Percentiles rank a stretch among this genome's conserved stretches.
Evolutionary conservation across 2,797 vertebrate species (phyloP).

Genomic region (Peromyscus aztecus): DNA sequence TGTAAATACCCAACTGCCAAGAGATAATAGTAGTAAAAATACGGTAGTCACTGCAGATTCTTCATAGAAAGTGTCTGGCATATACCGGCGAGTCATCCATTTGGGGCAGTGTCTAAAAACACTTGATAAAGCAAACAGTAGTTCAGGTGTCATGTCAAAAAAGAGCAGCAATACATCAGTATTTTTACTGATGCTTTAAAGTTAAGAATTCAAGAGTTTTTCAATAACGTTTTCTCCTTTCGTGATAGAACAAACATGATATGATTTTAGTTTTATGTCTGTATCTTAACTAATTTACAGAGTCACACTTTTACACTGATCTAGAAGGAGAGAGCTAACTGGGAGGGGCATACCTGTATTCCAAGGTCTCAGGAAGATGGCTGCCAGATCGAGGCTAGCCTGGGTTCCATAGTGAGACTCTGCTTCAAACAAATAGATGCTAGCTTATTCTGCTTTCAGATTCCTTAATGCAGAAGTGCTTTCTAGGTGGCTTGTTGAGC

Average conservation of each 20-base stretch:
- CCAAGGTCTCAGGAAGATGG: not conserved
- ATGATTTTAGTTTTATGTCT: not conserved
- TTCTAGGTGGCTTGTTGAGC: conserved; percentile 50
- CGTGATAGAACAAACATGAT: conserved; percentile 37
- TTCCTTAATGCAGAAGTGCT: conserved; percentile 61
- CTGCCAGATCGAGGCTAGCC: not conserved
- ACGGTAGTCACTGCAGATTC: conserved; percentile 39
- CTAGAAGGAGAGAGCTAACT: conserved; percentile 9
- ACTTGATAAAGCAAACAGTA: not conserved
- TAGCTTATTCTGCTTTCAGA: conserved; percentile 66
- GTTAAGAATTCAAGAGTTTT: conserved; percentile 37
- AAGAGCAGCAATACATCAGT: not conserved
- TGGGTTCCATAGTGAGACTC: not conserved
- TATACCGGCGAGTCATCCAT: conserved; percentile 13
- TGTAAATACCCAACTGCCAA: conserved; percentile 69
- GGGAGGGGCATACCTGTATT: not conserved
- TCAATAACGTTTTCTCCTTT: conserved; percentile 23
- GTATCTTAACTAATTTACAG: conserved; percentile 49
- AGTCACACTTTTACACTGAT: conserved; percentile 45
- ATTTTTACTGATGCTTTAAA: conserved; percentile 56
- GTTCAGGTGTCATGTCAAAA: conserved; percentile 11
- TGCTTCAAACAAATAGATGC: not conserved
- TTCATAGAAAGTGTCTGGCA: conserved; percentile 24
- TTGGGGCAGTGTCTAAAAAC: not conserved
- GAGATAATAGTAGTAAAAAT: conserved; percentile 64